Conservation (phyloP, 1,140 invertebrate species). For the Berghia stephanieae region DNA sequence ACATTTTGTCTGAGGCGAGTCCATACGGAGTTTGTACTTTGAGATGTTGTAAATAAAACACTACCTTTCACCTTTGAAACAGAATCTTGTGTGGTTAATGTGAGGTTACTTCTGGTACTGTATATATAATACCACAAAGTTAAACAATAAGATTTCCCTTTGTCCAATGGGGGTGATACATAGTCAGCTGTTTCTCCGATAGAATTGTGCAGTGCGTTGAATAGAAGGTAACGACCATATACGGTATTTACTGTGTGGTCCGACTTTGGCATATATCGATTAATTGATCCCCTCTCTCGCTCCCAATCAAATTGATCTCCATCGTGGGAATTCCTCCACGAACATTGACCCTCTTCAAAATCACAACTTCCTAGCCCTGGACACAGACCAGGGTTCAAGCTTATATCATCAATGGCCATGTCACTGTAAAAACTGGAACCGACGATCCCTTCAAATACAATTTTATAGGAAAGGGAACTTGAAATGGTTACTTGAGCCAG, state of each 20-base stretch:
- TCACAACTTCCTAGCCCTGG: slow-evolving; percentile 47
- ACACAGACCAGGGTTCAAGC: slow-evolving; percentile 24
- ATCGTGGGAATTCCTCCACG: slow-evolving; percentile 49
- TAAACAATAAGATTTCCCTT: slow-evolving; percentile 50
- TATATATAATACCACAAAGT: slow-evolving; percentile 82
- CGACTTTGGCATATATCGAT: slow-evolving; percentile 40
- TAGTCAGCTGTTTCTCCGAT: slow-evolving; percentile 55
- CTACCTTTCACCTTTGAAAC: no score
- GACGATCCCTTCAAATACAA: slow-evolving; percentile 59
- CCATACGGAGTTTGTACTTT: no score
- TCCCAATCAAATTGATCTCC: slow-evolving; percentile 60
- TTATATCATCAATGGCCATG: slow-evolving; percentile 57
- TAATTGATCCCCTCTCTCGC: slow-evolving; percentile 6
- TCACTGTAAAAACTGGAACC: slow-evolving; percentile 45
- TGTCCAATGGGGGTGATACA: slow-evolving; percentile 43
- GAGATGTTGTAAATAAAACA: no score
- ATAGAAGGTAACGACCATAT: slow-evolving; percentile 61
- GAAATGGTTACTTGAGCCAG: slow-evolving; percentile 20
- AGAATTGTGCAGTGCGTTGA: no score
- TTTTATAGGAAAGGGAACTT: slow-evolving; percentile 34
- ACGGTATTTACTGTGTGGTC: slow-evolving; percentile 62
- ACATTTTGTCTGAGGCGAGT: no score
- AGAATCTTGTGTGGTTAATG: no score
- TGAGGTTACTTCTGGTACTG: no score
- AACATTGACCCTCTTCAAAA: slow-evolving; percentile 58